Base-by-base conservation (phyloP, 1,140 invertebrate genomes). In the Zaprionus inermis region DNA sequence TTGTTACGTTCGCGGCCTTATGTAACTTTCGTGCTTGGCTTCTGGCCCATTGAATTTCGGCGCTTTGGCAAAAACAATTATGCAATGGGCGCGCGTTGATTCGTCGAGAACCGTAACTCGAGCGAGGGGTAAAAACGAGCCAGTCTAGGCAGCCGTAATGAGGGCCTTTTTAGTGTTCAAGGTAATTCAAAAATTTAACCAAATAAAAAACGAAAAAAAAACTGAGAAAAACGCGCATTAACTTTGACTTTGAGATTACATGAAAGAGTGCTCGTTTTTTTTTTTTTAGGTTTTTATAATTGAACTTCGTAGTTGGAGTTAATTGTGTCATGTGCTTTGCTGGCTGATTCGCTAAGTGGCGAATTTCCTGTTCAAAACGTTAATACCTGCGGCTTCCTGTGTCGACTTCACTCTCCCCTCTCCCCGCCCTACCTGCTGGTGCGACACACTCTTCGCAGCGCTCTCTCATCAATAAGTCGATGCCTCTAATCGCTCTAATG, bases 181-280 rank as follows among this genome's bases (percentile, higher is more conserved):
- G 82, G 82, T 86, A 78, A 88, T 59, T 61, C 36, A 30, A 79
- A 81, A 84, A 73, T 28, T 28, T 28, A 28, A 28, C 24, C 24
- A 28, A 28, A 28, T 28, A 28, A 65, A 22, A 64, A 76, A 76
- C 58, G 38, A 22, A 41, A 71, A 51, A 36, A 44, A 18, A 38
- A 41, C 56, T 60, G 34, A 58, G 38, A 70, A 56, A 70, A 75
- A 66, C 38, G n/a, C 44, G 61, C 67, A 72, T 76, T 86, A 83
- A 74, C 52, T 71, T 78, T 83, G 76, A 88, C 84, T 88, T 88
- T 86, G 83, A 71, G 67, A 73, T 86, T 83, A 82, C 76, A 86
- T 52, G 44, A 64, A 51, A 73, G 78, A 73, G 78, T 49, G 32
- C n/a, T 32, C 10, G 10, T 32, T 32, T 9, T 38, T 38, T n/a